Evolutionary conservation across 2,113 vertebrate species (phyloP).

Genomic region (Capricornis sumatraensis): DNA sequence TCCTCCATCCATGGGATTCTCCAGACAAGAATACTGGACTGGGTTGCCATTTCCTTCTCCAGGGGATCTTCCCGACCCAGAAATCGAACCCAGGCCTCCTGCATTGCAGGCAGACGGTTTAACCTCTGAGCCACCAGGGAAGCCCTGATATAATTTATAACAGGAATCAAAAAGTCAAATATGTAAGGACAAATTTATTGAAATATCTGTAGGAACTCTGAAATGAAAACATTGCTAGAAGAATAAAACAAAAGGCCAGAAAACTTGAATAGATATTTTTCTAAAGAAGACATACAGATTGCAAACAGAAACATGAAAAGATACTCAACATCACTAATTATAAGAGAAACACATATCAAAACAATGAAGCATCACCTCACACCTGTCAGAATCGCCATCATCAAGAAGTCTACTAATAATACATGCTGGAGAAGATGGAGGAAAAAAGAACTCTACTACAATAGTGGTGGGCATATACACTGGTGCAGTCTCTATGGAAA

Average conservation of each 20-base stretch:
- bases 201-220: background rate
- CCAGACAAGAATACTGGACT: too few species aligned
- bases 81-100: too few species aligned
- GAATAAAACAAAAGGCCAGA: background rate
- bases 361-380: background rate
- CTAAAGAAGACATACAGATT: background rate
- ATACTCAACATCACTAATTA: background rate
- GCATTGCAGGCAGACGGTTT: too few species aligned
- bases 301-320: background rate
- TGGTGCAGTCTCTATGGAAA: background rate
- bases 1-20: too few species aligned
- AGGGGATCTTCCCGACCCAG: too few species aligned
- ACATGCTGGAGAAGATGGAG: background rate
- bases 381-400: background rate
- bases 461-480: background rate
- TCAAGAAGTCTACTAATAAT: background rate
- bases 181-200: background rate
- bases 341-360: background rate
- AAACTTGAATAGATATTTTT: background rate
- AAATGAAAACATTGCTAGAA: background rate
- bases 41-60: too few species aligned
- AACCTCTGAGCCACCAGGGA: too few species aligned
- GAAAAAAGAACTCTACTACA: background rate
- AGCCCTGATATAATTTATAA: background rate
- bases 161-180: background rate